Evolutionary conservation across 1,140 invertebrate species (phyloP).

Genomic region (Batillaria attramentaria): DNA sequence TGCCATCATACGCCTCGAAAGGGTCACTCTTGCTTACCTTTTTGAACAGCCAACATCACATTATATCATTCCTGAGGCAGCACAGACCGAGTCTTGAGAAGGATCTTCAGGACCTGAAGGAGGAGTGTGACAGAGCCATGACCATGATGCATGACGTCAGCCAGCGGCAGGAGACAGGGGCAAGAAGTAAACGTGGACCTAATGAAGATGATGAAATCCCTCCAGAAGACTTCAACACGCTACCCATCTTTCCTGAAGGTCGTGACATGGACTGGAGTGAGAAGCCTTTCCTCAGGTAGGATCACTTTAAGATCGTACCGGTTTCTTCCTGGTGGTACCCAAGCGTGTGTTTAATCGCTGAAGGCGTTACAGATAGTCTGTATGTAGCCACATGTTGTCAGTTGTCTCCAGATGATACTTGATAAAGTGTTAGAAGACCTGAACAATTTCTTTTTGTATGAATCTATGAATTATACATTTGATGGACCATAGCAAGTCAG

Average conservation of each 20-base stretch:
- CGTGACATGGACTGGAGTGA: constrained; percentile 57
- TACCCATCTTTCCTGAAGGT: constrained; percentile 60
- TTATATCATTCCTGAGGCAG: too few species aligned
- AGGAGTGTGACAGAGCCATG: not conserved
- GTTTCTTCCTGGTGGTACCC: too few species aligned
- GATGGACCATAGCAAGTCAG: too few species aligned
- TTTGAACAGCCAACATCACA: too few species aligned
- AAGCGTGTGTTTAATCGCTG: too few species aligned
- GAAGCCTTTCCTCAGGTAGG: constrained; percentile 63
- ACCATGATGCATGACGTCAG: not conserved
- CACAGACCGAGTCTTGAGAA: too few species aligned
- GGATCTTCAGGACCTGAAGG: not conserved
- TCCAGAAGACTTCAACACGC: constrained; percentile 62
- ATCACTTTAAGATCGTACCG: too few species aligned
- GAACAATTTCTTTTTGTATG: not conserved
- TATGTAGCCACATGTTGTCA: not conserved
- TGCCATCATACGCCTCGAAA: too few species aligned
- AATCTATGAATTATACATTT: not conserved
- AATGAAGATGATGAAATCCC: constrained; percentile 42
- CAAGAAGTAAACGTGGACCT: not conserved
- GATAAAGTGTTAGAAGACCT: not conserved
- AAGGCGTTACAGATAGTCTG: not conserved
- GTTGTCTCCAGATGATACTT: not conserved
- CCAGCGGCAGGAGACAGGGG: not conserved
- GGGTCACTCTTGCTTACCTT: too few species aligned